Evolutionary conservation across 2,113 vertebrate species (phyloP), one percentile per base, ranked within the genome.

Genomic region (Mastomys coucha): DNA sequence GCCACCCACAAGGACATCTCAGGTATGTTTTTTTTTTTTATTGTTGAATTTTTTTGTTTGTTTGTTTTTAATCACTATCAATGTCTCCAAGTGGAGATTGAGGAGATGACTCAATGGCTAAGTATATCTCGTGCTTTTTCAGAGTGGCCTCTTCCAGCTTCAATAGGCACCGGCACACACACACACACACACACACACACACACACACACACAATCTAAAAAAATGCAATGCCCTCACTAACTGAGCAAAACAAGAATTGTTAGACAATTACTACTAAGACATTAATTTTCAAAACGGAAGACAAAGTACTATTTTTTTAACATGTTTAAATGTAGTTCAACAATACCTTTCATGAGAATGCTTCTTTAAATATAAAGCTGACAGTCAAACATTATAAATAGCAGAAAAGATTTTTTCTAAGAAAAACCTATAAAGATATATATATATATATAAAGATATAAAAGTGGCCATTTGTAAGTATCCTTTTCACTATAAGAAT

Each of bases 261-360:
- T 33, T 73, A 95, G 31, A 76, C 7, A 95, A 84, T 93, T 39
- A 89, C 42, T 67, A 42, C 42, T 67, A 42, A 78, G 7, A 90
- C 2, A 26, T 45, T 73, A 53, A 19, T 93, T 94, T 91, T 72
- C 65, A 75, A 97, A 91, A 85, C 77, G 98, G 89, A 49, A 60
- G 24, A 24, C 36, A 19, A 95, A 94, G 81, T 70, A 42, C 3
- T 95, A n/a, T 17, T 97, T 90, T 90, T 70, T 85, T 77, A 80
- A 69, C 80, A 0, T 0, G 16, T 97, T 92, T 7, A 86, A 91
- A 81, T 90, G 49, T 90, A 24, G 3, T 60, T 95, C 9, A 70
- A 39, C 39, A 60, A 56, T 33, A 88, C 49, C 91, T 81, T 92
- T 12, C 76, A 56, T 93, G 12, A 58, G 2, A 91, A 28, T 78